A percentile compares a stretch with the other conserved stretches of the same genome.
Evolutionary conservation across 2,888 invertebrate species (phyloP).

Genomic region (Helobdella robusta): DNA sequence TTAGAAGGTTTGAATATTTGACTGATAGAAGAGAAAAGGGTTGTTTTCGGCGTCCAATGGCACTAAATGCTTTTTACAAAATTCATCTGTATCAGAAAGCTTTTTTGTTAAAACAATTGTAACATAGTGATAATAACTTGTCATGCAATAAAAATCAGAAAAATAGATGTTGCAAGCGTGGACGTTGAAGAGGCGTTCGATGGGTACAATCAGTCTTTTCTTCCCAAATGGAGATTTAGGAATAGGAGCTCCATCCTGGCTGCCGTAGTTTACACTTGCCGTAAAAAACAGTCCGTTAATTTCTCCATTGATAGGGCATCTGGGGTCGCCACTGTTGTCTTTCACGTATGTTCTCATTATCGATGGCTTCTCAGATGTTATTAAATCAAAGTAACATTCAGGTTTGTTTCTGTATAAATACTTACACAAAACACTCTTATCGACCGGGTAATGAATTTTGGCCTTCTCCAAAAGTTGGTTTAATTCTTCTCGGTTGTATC

Average conservation of each 20-base stretch:
- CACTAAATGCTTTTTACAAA: conserved; percentile 17
- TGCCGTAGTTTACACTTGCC: conserved; percentile 23
- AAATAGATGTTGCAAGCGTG: conserved; percentile 22
- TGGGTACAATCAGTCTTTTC: conserved; percentile 11
- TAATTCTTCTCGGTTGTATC: background rate
- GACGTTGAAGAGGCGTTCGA: background rate
- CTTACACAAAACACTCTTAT: background rate
- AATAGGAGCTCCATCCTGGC: conserved; percentile 9
- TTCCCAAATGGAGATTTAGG: conserved; percentile 15
- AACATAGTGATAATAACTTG: conserved; percentile 22
- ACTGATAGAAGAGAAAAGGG: conserved; percentile 12
- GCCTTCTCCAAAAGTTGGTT: background rate
- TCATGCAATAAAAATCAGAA: conserved; percentile 27
- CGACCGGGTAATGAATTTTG: background rate
- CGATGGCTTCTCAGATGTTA: conserved; percentile 16
- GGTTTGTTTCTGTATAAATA: conserved; percentile 31
- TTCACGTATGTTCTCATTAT: conserved; percentile 29
- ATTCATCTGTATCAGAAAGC: conserved; percentile 19
- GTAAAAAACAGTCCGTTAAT: conserved; percentile 30
- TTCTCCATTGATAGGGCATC: conserved; percentile 26
- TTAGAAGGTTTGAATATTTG: background rate
- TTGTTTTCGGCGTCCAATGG: background rate
- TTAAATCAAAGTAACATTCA: conserved; percentile 26
- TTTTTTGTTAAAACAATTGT: conserved; percentile 26
- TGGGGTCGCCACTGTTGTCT: conserved; percentile 29